A percentile compares a stretch with the other conserved stretches of the same genome.
Conservation (phyloP, 64 coral and sea anemone genomes). For the Montipora foliosa region DNA sequence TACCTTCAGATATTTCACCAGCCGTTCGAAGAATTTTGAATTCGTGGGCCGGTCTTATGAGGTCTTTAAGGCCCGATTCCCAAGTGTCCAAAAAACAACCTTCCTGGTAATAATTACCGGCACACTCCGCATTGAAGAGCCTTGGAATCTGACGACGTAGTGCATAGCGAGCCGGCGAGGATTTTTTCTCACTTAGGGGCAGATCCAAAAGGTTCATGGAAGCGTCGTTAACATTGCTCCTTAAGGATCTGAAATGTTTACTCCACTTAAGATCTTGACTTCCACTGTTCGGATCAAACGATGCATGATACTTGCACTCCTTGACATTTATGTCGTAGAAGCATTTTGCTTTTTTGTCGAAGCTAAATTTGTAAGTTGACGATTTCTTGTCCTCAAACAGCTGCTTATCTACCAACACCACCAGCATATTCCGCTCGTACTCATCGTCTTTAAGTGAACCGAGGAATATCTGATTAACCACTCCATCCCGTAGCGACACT, state of each 20-base stretch:
- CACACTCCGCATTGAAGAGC: slow-evolving; percentile 10
- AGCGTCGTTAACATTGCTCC: not conserved
- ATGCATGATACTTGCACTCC: slow-evolving; percentile 8
- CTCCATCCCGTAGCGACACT: not conserved
- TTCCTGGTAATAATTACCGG: slow-evolving; percentile 6
- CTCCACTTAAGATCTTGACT: not conserved
- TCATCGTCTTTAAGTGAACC: not conserved
- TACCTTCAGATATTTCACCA: too few relatives aligned
- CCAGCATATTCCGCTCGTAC: not conserved
- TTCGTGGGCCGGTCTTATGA: slow-evolving; percentile 52
- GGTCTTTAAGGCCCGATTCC: slow-evolving; percentile 54
- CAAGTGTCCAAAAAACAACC: not conserved
- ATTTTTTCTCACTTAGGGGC: not conserved
- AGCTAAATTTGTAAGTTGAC: not conserved
- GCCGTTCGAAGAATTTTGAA: slow-evolving; percentile 34
- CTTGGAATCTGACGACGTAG: not conserved
- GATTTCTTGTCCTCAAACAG: not conserved
- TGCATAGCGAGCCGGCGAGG: not conserved
- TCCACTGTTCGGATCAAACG: not conserved
- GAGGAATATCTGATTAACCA: not conserved
- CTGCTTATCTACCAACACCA: not conserved
- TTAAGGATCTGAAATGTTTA: not conserved
- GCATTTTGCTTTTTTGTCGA: not conserved
- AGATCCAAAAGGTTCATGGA: not conserved
- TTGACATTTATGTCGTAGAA: not conserved